These are phyloP conservation scores for Mesembrinibis cayennensis DNA, from an alignment of 2,113 vertebrate genomes.

Conservation along the genomic window DNA sequence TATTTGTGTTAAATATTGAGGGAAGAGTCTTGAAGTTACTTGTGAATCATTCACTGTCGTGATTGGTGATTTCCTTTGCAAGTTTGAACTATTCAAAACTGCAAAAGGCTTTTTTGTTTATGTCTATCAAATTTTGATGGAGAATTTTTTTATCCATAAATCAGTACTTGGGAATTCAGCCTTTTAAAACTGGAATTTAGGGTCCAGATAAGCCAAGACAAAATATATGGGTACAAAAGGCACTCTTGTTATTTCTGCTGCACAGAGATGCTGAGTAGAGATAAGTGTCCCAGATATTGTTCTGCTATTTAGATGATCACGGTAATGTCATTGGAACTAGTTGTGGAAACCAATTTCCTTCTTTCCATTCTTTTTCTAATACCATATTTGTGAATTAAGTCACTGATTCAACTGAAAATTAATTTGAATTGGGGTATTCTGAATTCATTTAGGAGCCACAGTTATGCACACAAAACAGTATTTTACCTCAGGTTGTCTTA, in stretches of 20 bases:
- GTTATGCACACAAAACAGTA: neutral
- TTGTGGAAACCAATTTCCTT: conserved; percentile 27
- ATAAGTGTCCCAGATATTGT: neutral
- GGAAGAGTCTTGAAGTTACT: neutral
- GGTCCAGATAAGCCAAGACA: neutral
- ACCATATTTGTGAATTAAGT: neutral
- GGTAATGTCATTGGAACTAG: neutral
- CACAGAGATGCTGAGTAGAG: neutral
- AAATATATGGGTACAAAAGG: neutral
- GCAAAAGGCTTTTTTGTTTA: neutral
- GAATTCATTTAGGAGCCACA: neutral
- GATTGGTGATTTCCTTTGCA: neutral
- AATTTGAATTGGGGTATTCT: neutral
- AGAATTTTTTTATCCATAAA: neutral
- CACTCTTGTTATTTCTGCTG: neutral
- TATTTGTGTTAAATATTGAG: neutral
- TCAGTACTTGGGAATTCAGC: neutral
- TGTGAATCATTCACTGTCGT: neutral
- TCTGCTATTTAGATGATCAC: neutral
- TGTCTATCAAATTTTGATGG: neutral
- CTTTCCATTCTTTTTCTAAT: conserved; percentile 14
- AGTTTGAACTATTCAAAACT: neutral
- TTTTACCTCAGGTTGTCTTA: neutral
- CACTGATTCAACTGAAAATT: neutral
- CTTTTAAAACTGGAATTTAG: neutral